A percentile compares a stretch with the other conserved stretches of the same genome.
Evolutionary conservation across 2,113 vertebrate genomes (phyloP).

Genomic region (Tenrec ecaudatus): DNA sequence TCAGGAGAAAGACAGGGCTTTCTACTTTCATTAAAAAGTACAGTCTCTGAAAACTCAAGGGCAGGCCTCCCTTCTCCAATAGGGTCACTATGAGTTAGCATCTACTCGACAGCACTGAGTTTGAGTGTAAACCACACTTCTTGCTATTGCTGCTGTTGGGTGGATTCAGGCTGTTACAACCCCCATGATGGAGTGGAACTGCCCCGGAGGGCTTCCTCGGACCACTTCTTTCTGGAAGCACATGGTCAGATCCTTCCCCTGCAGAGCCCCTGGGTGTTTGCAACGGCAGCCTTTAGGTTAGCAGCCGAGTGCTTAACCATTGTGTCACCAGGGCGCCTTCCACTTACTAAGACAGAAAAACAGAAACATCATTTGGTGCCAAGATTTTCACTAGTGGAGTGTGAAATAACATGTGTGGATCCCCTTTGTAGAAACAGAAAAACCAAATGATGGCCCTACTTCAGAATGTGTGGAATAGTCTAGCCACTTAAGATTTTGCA

Average conservation of each 20-base stretch:
- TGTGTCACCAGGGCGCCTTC: neutral
- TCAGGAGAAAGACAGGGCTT: no score
- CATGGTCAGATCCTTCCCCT: neutral
- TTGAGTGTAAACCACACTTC: neutral
- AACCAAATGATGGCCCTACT: neutral
- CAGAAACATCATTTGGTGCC: slow-evolving; percentile 14
- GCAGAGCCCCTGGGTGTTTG: neutral
- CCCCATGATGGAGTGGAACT: neutral
- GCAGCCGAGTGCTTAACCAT: neutral
- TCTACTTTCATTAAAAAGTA: no score
- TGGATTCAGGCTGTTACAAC: neutral
- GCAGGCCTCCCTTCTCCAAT: no score
- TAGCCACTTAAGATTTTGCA: neutral
- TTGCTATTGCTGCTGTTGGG: neutral
- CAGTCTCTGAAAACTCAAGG: no score
- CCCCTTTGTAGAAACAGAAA: slow-evolving; percentile 33
- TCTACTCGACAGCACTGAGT: no score
- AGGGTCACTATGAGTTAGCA: no score
- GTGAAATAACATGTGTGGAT: slow-evolving; percentile 25
- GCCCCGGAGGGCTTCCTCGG: neutral
- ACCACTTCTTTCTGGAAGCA: neutral
- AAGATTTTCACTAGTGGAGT: slow-evolving; percentile 1
- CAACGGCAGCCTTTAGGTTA: neutral
- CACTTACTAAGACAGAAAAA: neutral
- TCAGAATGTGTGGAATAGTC: neutral